A percentile compares a stretch with the other conserved stretches of the same genome.
Conservation (phyloP, 2,797 vertebrate genomes). For the Anguilla megastoma region DNA sequence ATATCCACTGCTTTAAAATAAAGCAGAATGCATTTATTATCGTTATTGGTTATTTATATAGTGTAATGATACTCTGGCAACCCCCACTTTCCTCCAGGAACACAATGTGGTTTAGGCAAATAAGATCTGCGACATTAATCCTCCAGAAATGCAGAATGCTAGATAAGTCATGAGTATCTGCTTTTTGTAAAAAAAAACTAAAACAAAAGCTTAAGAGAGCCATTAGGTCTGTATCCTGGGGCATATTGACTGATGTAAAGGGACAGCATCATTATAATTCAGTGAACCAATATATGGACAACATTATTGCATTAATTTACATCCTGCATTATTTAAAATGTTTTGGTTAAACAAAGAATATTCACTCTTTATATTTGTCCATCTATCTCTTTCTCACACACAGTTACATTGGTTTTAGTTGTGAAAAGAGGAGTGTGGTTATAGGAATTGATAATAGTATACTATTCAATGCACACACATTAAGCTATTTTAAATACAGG, state of each 20-base stretch:
- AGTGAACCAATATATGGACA: slow-evolving; percentile 51
- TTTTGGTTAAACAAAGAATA: slow-evolving; percentile 3
- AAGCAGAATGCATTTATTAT: slow-evolving; percentile 22
- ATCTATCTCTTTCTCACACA: not conserved
- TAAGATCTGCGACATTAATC: slow-evolving; percentile 66
- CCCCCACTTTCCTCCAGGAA: slow-evolving; percentile 55
- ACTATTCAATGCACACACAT: slow-evolving; percentile 54
- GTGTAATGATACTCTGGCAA: slow-evolving; percentile 37
- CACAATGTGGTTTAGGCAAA: slow-evolving; percentile 64
- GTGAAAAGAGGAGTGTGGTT: slow-evolving; percentile 48
- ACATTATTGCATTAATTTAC: slow-evolving; percentile 57
- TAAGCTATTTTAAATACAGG: slow-evolving; percentile 67
- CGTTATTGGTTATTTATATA: slow-evolving; percentile 15
- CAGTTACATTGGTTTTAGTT: slow-evolving; percentile 52
- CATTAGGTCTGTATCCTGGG: slow-evolving; percentile 41
- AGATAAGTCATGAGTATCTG: slow-evolving; percentile 49
- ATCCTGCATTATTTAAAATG: slow-evolving; percentile 17
- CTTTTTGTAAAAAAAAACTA: slow-evolving; percentile 46
- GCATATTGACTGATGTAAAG: slow-evolving; percentile 56
- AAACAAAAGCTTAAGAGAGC: slow-evolving; percentile 46
- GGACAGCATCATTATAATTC: slow-evolving; percentile 41
- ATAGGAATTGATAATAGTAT: slow-evolving; percentile 59
- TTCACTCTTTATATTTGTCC: not conserved
- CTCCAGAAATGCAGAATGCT: slow-evolving; percentile 62
- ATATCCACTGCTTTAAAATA: slow-evolving; percentile 5